Conservation (phyloP, 2,113 vertebrate genomes). For the Mus musculus region GRCm39 chr14:89459001-89459500, state of each 20-base stretch:
- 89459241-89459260: background rate
- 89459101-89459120: background rate
- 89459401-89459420: background rate
- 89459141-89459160: background rate
- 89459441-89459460: background rate
- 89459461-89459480: background rate
- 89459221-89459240: background rate
- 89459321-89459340: background rate
- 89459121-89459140: background rate
- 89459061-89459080: accelerated
- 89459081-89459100: background rate
- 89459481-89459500: background rate
- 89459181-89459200: background rate
- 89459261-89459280: background rate
- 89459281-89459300: background rate
- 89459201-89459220: background rate
- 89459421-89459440: background rate
- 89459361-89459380: background rate
- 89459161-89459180: background rate
- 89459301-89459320: background rate
- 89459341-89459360: background rate
- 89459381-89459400: background rate
- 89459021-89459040: background rate
- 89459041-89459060: background rate
- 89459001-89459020: background rate